A percentile compares a stretch with the other conserved stretches of the same genome.
Conservation (phyloP, 1,140 invertebrate species). For the Aphis craccivora region DNA sequence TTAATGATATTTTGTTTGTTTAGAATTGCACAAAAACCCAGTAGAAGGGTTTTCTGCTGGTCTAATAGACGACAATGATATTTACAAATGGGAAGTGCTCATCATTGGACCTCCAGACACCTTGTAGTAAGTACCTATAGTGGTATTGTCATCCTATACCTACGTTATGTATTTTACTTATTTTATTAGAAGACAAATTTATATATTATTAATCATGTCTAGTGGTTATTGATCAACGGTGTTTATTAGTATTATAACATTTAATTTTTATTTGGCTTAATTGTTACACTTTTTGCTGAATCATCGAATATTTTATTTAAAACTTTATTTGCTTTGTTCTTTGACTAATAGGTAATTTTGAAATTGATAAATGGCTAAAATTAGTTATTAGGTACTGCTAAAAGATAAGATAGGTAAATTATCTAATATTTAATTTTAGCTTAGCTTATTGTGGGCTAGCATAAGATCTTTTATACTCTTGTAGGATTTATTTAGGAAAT, state of each 20-base stretch:
- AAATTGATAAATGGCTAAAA: background rate
- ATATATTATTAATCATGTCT: no score
- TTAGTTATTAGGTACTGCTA: background rate
- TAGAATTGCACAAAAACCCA: conserved; percentile 98
- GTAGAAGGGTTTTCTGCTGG: conserved; percentile 99
- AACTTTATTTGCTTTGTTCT: background rate
- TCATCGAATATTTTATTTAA: background rate
- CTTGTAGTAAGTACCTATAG: conserved; percentile 82
- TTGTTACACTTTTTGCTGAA: background rate
- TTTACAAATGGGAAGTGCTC: conserved; percentile 99
- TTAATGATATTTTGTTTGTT: conserved; percentile 65
- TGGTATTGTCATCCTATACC: background rate
- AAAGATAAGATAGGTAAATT: background rate
- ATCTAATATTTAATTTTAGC: background rate
- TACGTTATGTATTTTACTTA: background rate
- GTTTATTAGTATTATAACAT: background rate
- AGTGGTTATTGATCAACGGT: no score
- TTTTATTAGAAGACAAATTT: background rate
- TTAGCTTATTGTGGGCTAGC: background rate
- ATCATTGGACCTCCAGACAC: conserved; percentile 99
- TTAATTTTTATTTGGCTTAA: background rate
- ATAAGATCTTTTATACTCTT: background rate
- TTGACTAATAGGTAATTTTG: background rate
- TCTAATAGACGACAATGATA: conserved; percentile 98
- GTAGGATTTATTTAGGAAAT: background rate